Conservation (phyloP, 2,113 vertebrate species). For the Seriola aureovittata region DNA sequence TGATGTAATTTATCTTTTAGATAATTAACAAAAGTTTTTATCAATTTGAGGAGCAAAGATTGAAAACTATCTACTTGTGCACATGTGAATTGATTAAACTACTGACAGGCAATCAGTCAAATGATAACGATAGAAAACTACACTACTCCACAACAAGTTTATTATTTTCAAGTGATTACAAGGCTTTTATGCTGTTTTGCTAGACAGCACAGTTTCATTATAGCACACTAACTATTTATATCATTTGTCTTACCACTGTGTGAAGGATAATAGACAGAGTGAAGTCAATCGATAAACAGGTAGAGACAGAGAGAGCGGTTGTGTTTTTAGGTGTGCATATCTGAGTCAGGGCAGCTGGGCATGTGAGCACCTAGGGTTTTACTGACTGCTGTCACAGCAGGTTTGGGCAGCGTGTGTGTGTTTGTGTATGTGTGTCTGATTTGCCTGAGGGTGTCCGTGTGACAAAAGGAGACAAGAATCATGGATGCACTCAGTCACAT, state of each 20-base stretch:
- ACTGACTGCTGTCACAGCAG: slow-evolving; percentile 69
- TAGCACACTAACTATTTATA: background rate
- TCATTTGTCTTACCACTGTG: background rate
- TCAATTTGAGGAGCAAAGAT: background rate
- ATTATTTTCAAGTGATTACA: background rate
- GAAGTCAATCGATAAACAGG: slow-evolving; percentile 18
- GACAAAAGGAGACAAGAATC: slow-evolving; percentile 63
- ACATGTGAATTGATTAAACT: background rate
- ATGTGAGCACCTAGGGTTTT: slow-evolving; percentile 70
- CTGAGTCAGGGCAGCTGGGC: slow-evolving; percentile 49
- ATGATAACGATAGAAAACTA: background rate
- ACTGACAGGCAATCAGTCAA: no score
- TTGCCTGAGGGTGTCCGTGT: slow-evolving; percentile 52
- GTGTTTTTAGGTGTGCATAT: slow-evolving; percentile 23
- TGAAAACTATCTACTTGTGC: no score
- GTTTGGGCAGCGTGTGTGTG: slow-evolving; percentile 47
- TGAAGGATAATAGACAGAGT: background rate
- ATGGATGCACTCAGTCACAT: slow-evolving; percentile 58
- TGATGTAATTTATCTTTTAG: no score
- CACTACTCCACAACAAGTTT: background rate
- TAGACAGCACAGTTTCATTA: background rate
- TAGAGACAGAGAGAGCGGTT: background rate
- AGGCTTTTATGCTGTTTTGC: background rate
- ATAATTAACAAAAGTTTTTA: background rate
- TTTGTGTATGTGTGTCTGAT: slow-evolving; percentile 34